These are phyloP conservation scores for Alcedo quadribrachys DNA, from an alignment of 2,797 vertebrate genomes.

Conservation along the genomic window DNA sequence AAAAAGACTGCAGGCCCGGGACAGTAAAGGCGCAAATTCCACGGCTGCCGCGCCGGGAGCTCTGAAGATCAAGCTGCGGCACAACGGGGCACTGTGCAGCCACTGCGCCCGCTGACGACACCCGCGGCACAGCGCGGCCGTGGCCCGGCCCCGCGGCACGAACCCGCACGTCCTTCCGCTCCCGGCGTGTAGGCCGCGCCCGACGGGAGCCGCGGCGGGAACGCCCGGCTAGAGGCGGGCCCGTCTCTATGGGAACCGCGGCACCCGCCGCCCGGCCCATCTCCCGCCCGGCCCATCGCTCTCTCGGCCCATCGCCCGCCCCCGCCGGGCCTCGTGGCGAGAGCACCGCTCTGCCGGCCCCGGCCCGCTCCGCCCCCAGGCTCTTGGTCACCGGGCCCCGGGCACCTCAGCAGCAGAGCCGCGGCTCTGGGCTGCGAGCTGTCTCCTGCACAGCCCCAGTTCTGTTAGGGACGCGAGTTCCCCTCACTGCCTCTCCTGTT, in stretches of 20 bases:
- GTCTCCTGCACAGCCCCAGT: accelerated
- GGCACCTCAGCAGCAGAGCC: background rate
- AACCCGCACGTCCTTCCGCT: accelerated
- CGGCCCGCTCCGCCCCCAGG: too few species aligned
- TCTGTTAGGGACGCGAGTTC: accelerated
- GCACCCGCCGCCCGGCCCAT: background rate
- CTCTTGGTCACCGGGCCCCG: too few species aligned
- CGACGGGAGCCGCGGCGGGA: accelerated
- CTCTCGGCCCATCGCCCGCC: too few species aligned
- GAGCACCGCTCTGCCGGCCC: background rate
- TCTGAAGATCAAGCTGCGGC: background rate
- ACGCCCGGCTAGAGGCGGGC: background rate
- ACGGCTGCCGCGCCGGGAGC: background rate
- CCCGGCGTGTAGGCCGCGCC: accelerated
- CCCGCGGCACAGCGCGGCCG: accelerated
- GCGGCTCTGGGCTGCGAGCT: too few species aligned
- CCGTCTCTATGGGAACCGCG: background rate
- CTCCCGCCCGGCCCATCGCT: too few species aligned
- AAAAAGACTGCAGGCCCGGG: background rate
- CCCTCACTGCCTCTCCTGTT: accelerated
- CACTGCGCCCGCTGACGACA: accelerated
- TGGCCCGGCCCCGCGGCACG: accelerated
- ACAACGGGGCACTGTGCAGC: background rate
- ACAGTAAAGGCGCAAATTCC: background rate
- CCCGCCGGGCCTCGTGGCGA: background rate